A percentile compares a stretch with the other conserved stretches of the same genome.
Evolutionary conservation across 1,140 invertebrate genomes (phyloP).

Genomic region (Ceratosolen fusciceps): DNA sequence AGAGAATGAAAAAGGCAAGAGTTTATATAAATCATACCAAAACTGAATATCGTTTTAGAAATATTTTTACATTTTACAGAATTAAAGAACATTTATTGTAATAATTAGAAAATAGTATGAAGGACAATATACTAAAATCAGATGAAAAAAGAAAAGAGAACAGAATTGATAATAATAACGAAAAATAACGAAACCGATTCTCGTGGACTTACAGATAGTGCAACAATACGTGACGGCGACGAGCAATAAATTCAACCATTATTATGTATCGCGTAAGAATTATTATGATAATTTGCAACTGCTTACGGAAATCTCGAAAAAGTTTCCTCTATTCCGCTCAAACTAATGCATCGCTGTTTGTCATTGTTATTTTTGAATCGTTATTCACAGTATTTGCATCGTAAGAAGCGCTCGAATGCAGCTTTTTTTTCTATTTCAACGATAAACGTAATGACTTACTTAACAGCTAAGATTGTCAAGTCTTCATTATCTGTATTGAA

Average conservation of each 20-base stretch:
- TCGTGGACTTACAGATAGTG: neutral
- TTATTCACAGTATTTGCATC: neutral
- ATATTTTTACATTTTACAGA: neutral
- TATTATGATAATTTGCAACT: neutral
- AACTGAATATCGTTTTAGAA: constrained; percentile 8
- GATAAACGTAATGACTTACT: neutral
- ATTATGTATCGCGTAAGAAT: neutral
- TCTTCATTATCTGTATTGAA: neutral
- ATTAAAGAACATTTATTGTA: neutral
- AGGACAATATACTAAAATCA: too few relatives aligned
- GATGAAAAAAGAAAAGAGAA: neutral
- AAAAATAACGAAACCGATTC: neutral
- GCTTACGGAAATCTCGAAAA: neutral
- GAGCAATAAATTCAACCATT: neutral
- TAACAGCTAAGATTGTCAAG: neutral
- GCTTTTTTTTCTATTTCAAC: neutral
- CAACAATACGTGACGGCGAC: neutral
- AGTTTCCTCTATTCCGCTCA: neutral
- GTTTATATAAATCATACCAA: neutral
- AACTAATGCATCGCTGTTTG: neutral
- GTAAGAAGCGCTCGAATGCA: neutral
- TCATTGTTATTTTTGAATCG: neutral
- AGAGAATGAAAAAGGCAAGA: neutral
- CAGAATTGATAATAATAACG: neutral
- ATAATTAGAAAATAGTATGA: neutral